A percentile compares a stretch with the other conserved stretches of the same genome.
Conservation (phyloP, 2,888 invertebrate species). For the Neoitamus cyanurus region DNA sequence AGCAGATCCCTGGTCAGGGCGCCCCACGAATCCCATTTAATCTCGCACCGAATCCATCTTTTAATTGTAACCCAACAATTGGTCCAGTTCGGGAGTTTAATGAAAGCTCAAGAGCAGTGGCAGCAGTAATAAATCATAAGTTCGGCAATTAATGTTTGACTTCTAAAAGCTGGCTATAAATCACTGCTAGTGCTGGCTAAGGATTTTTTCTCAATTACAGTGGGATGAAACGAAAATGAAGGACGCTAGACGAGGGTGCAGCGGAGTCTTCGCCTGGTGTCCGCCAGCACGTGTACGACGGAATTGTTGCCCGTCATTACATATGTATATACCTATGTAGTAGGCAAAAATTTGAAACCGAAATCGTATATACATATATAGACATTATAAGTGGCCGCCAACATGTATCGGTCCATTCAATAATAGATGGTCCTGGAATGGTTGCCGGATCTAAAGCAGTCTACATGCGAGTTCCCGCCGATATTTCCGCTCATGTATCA, state of each 20-base stretch:
- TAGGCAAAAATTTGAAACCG: background rate
- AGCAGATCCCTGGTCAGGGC: background rate
- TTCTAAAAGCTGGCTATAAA: conserved; percentile 9
- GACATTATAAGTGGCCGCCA: background rate
- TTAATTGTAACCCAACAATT: conserved; percentile 11
- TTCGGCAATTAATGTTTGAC: conserved; percentile 39
- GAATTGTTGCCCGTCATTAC: background rate
- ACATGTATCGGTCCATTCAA: background rate
- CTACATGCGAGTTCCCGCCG: background rate
- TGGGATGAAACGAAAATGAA: background rate
- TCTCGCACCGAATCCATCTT: background rate
- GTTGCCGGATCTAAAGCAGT: background rate
- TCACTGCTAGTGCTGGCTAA: background rate
- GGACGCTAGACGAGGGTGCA: background rate
- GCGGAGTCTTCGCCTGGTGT: background rate
- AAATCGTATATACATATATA: background rate
- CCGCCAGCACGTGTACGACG: background rate
- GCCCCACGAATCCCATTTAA: background rate
- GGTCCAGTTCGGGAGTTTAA: background rate
- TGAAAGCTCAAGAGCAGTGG: conserved; percentile 11
- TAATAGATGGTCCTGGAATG: background rate
- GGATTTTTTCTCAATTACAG: conserved; percentile 14
- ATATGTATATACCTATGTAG: too few species aligned
- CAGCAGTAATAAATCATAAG: conserved; percentile 23
- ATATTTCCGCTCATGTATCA: background rate